A percentile compares a stretch with the other conserved stretches of the same genome.
phyloP scores from a whole-genome alignment of 2,797 vertebrate species.

The Podargus strigoides region DNA sequence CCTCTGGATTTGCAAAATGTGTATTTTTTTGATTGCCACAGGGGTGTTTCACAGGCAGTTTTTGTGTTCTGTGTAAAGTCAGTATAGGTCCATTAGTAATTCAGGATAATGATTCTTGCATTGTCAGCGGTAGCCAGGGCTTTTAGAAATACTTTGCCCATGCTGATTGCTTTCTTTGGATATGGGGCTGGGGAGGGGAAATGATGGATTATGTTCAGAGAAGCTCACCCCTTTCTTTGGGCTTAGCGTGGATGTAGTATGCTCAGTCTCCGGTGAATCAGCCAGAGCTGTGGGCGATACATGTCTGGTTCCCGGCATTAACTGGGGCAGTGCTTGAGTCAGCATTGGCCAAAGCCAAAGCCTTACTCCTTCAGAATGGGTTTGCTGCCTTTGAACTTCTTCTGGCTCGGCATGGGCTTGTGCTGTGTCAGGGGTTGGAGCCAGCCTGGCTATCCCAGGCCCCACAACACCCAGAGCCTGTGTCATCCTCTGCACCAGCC shows the following conservation, averaged over 20 bases:
- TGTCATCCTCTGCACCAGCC: background rate
- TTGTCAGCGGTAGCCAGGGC: background rate
- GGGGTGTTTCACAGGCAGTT: background rate
- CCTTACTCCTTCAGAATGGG: background rate
- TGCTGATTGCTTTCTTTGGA: background rate
- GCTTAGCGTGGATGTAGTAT: fast-evolving
- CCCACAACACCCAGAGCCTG: background rate
- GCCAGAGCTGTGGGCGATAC: fast-evolving
- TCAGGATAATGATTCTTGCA: background rate
- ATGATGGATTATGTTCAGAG: background rate
- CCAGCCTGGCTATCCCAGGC: background rate
- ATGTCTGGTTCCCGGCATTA: background rate
- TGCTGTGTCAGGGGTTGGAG: slow-evolving; percentile 10
- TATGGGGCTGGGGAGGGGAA: background rate
- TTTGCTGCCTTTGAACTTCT: slow-evolving; percentile 10
- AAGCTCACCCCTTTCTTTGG: background rate
- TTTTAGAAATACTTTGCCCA: background rate
- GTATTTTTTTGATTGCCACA: background rate
- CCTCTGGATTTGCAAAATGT: background rate
- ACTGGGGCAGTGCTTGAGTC: background rate
- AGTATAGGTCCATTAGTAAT: background rate
- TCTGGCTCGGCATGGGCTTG: background rate
- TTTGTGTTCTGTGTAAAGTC: background rate
- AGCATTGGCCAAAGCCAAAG: background rate
- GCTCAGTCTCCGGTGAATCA: background rate